Evolutionary conservation across 1,140 invertebrate species (phyloP), one percentile per base, ranked within the genome.

Genomic region (Holcopasites calliopsidis): DNA sequence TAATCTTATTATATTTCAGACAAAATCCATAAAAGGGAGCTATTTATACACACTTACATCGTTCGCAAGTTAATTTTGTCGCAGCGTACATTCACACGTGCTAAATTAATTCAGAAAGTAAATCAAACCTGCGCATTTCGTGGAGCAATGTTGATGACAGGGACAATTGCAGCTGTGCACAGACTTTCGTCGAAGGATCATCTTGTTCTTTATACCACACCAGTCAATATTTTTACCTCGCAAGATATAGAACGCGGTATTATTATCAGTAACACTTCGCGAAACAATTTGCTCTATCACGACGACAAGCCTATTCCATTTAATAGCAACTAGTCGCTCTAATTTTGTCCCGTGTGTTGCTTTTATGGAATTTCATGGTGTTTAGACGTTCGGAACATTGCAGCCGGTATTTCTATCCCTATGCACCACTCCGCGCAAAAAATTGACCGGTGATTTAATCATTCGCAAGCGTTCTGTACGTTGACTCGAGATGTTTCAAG

Each of bases 101-200:
- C 47, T 11, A 21, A n/a, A 47, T n/a, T 52, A 42, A 68, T 54
- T 4, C 40, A 38, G 11, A 50, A 47, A 73, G 6, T 57, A 44
- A 16, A 11, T 44, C 86, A 84, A 88, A 90, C 90, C 89, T 89
- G 85, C 55, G 82, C 88, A 91, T 82, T 85, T 90, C 26, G 90
- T 91, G 5, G 88, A 85, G 64, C 90, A 91, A 58, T 91, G 89
- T 31, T 87, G 88, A 80, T 91, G 90, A 76, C 90, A 91, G 26
- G 90, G 89, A 74, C 90, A 91, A 68, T 91, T 91, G 82, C 90
- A 91, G 72, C 71, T 85, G 33, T 91, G 90, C 28, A 38, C 33
- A 4, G 87, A 87, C 58, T 89, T 90, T 65, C 84, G 80, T 40
- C 87, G 82, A 69, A 88, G 79, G 55, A 88, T 87, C 87, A 88